These are phyloP conservation scores for Cerastis leucographa DNA, from an alignment of 2,888 invertebrate genomes.

Conservation along the genomic window DNA sequence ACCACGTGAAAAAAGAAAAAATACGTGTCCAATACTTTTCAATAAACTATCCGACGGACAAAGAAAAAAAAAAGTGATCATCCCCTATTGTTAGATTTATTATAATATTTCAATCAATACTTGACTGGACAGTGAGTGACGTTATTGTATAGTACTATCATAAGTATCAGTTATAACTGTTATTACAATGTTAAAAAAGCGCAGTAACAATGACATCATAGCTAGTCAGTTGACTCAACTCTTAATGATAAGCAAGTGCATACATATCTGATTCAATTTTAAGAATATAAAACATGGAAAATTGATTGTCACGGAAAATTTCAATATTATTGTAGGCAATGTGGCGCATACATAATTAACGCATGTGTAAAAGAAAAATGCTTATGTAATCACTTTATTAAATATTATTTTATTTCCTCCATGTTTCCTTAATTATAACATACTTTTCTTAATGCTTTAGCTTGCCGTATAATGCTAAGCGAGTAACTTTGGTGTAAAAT, in stretches of 20 bases:
- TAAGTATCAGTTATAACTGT: neutral
- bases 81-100: no score
- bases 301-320: constrained; percentile 46
- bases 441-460: neutral
- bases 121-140: neutral
- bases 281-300: constrained; percentile 34
- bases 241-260: constrained; percentile 37
- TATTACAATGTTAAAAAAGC: neutral
- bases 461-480: neutral
- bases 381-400: constrained; percentile 1
- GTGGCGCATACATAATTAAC: neutral
- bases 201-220: constrained; percentile 48
- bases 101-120: neutral
- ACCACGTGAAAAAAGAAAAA: no score
- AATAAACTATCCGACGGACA: no score
- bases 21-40: no score
- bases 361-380: neutral
- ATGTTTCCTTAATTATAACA: neutral
- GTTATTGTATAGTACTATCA: neutral
- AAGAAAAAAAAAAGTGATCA: no score
- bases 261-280: constrained; percentile 41
- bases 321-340: constrained; percentile 32
- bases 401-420: neutral
- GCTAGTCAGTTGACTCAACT: constrained; percentile 32
- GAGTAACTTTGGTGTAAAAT: neutral